phyloP scores from a whole-genome alignment of 2,797 vertebrate species.

The Thalassophryne amazonica region DNA sequence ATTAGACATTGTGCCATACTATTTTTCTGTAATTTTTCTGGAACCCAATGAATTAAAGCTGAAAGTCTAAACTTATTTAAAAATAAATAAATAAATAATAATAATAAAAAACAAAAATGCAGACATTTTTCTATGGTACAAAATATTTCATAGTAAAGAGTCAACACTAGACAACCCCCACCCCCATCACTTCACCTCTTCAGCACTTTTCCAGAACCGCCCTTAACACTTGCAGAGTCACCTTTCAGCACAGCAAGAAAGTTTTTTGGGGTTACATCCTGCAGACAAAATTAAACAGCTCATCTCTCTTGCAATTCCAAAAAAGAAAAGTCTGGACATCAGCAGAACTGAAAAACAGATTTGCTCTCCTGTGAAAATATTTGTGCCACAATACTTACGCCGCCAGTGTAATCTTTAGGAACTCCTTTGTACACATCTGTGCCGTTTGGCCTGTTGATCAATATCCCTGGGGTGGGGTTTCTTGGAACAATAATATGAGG shows the following conservation, averaged over 20 bases:
- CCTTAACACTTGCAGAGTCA: slow-evolving; percentile 77
- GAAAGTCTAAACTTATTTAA: too few relatives aligned
- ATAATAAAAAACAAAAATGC: too few relatives aligned
- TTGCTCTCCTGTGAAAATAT: not conserved
- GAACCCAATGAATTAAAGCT: too few relatives aligned
- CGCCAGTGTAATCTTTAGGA: slow-evolving; percentile 86
- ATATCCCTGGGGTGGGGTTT: slow-evolving; percentile 88
- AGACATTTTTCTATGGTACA: too few relatives aligned
- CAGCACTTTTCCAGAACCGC: slow-evolving; percentile 92
- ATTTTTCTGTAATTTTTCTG: too few relatives aligned
- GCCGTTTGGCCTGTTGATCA: slow-evolving; percentile 94
- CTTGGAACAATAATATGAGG: slow-evolving; percentile 63
- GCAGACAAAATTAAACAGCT: too few relatives aligned
- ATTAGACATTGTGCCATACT: too few relatives aligned
- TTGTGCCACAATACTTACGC: slow-evolving; percentile 70
- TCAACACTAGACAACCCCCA: too few relatives aligned
- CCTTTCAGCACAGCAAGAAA: slow-evolving; percentile 93
- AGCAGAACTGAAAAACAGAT: not conserved
- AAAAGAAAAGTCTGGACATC: not conserved
- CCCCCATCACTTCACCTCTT: too few relatives aligned
- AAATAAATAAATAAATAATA: too few relatives aligned
- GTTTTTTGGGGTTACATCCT: slow-evolving; percentile 90
- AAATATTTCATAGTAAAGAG: too few relatives aligned
- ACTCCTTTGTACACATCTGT: slow-evolving; percentile 91
- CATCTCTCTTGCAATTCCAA: too few relatives aligned